A percentile compares a stretch with the other conserved stretches of the same genome.
Conservation (phyloP, 2,113 vertebrate genomes). For the Psittacula cyanocephala region DNA sequence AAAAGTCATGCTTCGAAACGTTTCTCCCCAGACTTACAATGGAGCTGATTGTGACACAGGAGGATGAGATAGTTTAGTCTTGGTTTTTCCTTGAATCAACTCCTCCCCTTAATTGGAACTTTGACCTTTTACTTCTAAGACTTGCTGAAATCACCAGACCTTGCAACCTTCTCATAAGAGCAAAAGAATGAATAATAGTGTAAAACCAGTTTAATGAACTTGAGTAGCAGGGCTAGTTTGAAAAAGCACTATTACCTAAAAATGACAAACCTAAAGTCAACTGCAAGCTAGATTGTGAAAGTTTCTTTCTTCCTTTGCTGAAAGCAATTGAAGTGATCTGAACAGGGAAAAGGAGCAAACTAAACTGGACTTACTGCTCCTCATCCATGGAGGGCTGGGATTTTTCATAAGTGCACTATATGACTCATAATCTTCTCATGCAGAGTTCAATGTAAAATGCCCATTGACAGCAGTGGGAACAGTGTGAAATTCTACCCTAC, state of each 20-base stretch:
- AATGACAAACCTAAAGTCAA: neutral
- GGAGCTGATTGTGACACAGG: neutral
- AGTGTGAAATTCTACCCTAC: conserved; percentile 24
- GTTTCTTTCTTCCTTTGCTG: neutral
- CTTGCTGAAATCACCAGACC: conserved; percentile 24
- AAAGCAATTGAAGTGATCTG: neutral
- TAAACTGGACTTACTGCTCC: neutral
- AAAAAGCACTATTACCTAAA: conserved; percentile 33
- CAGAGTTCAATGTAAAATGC: neutral
- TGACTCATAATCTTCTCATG: neutral
- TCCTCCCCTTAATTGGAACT: neutral
- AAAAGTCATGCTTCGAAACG: neutral
- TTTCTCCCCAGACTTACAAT: neutral
- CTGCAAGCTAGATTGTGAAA: neutral
- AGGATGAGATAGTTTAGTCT: conserved; percentile 17
- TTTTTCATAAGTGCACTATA: neutral
- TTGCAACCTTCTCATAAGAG: neutral
- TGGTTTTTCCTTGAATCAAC: conserved; percentile 7
- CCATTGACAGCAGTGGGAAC: conserved; percentile 17
- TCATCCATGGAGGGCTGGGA: neutral
- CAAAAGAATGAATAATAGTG: neutral
- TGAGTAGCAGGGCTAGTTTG: conserved; percentile 27
- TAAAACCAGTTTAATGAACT: conserved; percentile 29
- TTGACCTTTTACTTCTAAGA: conserved; percentile 43
- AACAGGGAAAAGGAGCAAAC: neutral